These are phyloP conservation scores for Acromyrmex heyeri DNA, from an alignment of 1,140 invertebrate genomes.

Conservation along the genomic window DNA sequence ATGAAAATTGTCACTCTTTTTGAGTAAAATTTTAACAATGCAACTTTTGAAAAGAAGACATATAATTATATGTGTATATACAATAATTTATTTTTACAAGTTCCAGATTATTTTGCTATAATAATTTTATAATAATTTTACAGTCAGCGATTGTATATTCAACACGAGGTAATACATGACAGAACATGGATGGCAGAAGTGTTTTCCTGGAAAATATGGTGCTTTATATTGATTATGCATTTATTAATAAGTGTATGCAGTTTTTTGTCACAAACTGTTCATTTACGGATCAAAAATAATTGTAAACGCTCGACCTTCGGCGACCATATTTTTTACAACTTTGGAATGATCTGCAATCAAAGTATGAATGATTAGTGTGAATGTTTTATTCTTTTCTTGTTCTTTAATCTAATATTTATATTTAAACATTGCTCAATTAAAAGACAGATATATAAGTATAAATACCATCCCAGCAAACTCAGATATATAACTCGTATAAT, in stretches of 20 bases:
- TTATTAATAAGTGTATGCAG: not conserved
- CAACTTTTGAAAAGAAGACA: not conserved
- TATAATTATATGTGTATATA: not conserved
- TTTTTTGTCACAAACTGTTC: constrained; percentile 8
- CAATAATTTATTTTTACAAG: not conserved
- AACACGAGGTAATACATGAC: not conserved
- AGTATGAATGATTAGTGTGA: constrained; percentile 19
- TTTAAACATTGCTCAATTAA: not conserved
- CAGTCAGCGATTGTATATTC: constrained; percentile 12
- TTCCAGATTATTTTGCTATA: not conserved
- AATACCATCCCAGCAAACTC: no score
- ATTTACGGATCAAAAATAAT: not conserved
- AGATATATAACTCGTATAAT: no score
- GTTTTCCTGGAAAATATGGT: constrained; percentile 37
- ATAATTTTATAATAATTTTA: constrained; percentile 15
- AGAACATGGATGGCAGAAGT: constrained; percentile 16
- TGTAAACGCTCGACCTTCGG: not conserved
- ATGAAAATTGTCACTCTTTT: no score
- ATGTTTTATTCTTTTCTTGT: not conserved
- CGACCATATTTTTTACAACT: constrained; percentile 44
- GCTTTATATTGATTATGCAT: not conserved
- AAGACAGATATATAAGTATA: not conserved
- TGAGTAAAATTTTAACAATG: no score
- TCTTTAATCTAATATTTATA: not conserved
- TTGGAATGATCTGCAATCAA: constrained; percentile 50